Base-by-base conservation (phyloP, 2,888 invertebrate genomes). In the Ophion obscuratus region DNA sequence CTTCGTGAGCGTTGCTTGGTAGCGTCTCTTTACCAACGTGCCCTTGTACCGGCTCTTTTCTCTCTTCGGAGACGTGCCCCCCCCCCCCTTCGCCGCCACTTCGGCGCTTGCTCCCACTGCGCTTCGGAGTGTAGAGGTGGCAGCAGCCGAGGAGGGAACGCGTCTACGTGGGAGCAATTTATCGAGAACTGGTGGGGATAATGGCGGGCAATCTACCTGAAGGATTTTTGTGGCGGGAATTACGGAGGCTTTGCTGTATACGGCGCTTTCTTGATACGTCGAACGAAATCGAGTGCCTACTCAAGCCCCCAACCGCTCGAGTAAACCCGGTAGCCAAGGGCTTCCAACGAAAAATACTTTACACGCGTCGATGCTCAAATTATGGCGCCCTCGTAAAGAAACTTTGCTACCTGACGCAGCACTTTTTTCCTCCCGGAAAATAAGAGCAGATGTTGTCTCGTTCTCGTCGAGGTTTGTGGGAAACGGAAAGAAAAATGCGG, bases 191-290 rank as follows among this genome's bases (percentile, higher is more conserved):
- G 82, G 92, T 86, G 89, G 91, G 91, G 93, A 92, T 93, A 93
- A 93, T 92, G 92, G 92, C 92, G 92, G 91, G 91, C 91, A 92
- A 93, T 93, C 92, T 93, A 93, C 93, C 93, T 93, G 93, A 90
- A 89, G 88, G 91, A 93, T 92, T 93, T 93, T 93, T 93, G 90
- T 92, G 92, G 92, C 92, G 92, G 93, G 92, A 93, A 93, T 92
- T 92, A 92, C 89, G 87, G 89, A 90, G 91, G 86, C 87, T 88
- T 67, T 66, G 67, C 31, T 44, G 53, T 40, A 17, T 68, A 73
- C 61, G 57, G 27, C 40, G 40, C 27, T 40, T 47, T 44, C 77
- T 83, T 73, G 74, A 78, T 78, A 73, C 73, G 53, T 71, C 71
- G 68, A 79, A 44, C 57, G 36, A 67, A 14, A 47, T 14, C 47